Evolutionary conservation across 2,888 invertebrate genomes (phyloP), one percentile per base, ranked within the genome.

Genomic region (Deroplatys truncata): DNA sequence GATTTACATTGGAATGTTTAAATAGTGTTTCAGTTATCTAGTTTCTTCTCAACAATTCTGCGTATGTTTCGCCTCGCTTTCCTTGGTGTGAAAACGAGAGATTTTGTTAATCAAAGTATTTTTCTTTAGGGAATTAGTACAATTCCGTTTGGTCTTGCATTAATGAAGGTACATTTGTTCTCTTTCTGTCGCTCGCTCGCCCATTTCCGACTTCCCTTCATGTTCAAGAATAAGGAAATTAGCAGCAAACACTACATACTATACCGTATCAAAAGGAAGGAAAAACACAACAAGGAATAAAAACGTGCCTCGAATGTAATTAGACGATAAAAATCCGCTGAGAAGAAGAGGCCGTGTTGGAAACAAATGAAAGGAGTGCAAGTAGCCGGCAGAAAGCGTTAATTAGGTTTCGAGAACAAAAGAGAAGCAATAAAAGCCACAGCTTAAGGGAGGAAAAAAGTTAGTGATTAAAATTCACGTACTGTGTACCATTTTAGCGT

Each of bases 301-400:
- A 86, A 86, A 90, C 90, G 90, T 89, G 90, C 88, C 90, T 35
- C 84, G 93, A 93, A 94, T 93, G 93, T 93, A 94, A 94, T 94
- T 94, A 94, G 93, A 92, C 91, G 92, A 93, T 93, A 94, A 94
- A 94, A 94, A 94, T 93, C 93, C 93, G 93, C 92, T 92, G 93
- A 93, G 93, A 93, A 92, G 91, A 82, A 84, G 84, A 49, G 20
- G n/a, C 31, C 4, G 86, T 28, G 87, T n/a, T 35, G 88, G 92
- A 92, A 93, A 93, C 93, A 93, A 93, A 93, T 93, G 93, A 93
- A 93, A 93, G 93, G 56, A 85, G 31, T 82, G 85, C 35, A 85
- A 85, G 84, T 85, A 85, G 84, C 84, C 31, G 43, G 35, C 56
- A 85, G 28, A 84, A 72, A 84, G 56, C 88, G 87, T 87, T 89